phyloP scores from a whole-genome alignment of 2,797 vertebrate species.

The Sylvilagus floridanus region DNA sequence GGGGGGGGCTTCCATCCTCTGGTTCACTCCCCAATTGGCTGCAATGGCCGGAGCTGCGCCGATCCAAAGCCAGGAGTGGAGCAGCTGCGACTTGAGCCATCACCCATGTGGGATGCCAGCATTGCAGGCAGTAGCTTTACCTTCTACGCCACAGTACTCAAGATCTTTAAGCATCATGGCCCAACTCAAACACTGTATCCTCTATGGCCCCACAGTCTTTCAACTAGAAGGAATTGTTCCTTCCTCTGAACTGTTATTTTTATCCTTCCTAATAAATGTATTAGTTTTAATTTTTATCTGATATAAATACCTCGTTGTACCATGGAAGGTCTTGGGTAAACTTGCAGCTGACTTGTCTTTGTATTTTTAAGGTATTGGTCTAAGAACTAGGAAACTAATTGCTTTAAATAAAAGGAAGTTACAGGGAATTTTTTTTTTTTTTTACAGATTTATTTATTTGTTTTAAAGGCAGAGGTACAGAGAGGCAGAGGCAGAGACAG shows the following conservation, averaged over 20 bases:
- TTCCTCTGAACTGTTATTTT: constrained; percentile 19
- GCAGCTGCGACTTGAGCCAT: no score
- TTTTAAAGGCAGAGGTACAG: no score
- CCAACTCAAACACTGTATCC: constrained; percentile 10
- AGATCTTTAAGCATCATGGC: not conserved
- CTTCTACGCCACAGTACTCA: no score
- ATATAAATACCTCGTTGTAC: not conserved
- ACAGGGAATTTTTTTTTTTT: not conserved
- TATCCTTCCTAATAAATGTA: not conserved
- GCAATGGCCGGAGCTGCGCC: no score
- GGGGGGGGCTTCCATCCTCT: no score
- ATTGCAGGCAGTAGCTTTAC: no score
- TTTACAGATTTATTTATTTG: no score
- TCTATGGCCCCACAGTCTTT: not conserved
- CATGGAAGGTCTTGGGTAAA: not conserved
- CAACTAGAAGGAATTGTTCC: not conserved
- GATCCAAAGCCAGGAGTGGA: no score
- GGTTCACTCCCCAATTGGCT: no score
- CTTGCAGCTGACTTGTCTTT: constrained; percentile 23
- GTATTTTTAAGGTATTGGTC: not conserved
- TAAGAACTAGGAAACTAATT: constrained; percentile 23
- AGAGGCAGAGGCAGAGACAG: no score
- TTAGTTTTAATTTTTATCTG: not conserved
- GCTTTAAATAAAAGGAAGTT: constrained; percentile 40
- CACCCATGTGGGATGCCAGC: no score